Evolutionary conservation across 2,888 invertebrate species (phyloP), one percentile per base, ranked within the genome.

Genomic region (Megalurothrips usitatus): DNA sequence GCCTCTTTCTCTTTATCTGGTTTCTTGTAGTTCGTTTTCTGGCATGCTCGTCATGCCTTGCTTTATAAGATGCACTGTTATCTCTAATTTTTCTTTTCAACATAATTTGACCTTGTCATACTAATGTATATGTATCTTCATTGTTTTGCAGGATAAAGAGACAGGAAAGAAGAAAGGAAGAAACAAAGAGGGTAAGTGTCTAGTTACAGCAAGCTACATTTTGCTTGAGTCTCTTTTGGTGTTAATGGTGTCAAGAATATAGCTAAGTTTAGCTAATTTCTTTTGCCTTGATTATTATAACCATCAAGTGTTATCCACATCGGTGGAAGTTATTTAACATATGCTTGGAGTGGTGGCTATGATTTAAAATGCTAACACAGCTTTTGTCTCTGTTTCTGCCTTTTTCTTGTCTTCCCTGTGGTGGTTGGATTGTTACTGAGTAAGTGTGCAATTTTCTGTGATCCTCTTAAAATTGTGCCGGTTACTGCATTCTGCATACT

Each of bases 131-230:
- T 81, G 23, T 28, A 52, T 80, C 79, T 48, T 80, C 79, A 78
- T 84, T 85, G 86, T 86, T 89, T 88, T 91, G 84, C 91, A 95
- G 94, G 94, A 94, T 85, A 94, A 94, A 88, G 94, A 94, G 86
- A 85, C 86, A 81, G 92, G 91, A 82, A 95, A 95, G 88, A 95
- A 95, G 90, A 95, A 95, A 88, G 93, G 93, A 86, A 92, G 94
- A 88, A 94, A 94, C 87, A 96, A 95, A 91, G 96, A 96, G 94
- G 96, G 96, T 96, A 90, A 90, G 90, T 88, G 81, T 80, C 80
- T 49, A 58, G 9, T 78, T 3, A 9, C 19, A 19, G 43, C 28
- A 78, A 14, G 43, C 78, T n/a, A 78, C 14, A 19, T 14, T 17
- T 78, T 8, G 28, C 43, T 43, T 43, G 12, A 14, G 43, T 79